These are phyloP conservation scores for Amazona guildingii DNA, from an alignment of 2,113 vertebrate genomes.

Conservation along the genomic window DNA sequence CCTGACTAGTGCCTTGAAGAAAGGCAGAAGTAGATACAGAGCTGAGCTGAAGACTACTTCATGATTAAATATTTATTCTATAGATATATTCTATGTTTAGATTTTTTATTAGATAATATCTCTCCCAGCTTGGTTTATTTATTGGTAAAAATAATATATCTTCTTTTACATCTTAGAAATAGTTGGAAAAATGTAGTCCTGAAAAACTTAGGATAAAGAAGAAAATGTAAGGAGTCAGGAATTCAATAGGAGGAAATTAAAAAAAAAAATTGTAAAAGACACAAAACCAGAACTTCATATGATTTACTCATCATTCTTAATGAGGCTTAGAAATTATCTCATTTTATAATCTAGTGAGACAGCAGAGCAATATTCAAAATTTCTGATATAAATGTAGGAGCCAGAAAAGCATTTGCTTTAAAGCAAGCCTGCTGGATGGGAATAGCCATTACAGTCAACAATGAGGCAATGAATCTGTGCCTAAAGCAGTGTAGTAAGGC, in stretches of 20 bases:
- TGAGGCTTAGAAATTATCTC: conserved; percentile 18
- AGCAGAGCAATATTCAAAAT: conserved; percentile 48
- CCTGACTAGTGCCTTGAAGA: background rate
- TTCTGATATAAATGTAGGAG: conserved; percentile 36
- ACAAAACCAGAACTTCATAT: background rate
- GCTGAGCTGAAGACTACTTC: background rate
- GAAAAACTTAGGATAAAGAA: background rate
- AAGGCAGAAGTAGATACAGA: background rate
- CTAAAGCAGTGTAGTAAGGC: conserved; percentile 75
- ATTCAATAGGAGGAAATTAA: background rate
- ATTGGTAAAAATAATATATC: background rate
- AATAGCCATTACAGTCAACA: conserved; percentile 68
- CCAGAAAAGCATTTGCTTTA: conserved; percentile 58
- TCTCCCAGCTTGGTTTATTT: background rate
- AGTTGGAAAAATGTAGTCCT: background rate
- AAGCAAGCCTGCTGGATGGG: conserved; percentile 57
- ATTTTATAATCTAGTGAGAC: conserved; percentile 35
- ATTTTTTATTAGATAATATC: background rate
- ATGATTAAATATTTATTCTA: background rate
- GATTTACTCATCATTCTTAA: background rate
- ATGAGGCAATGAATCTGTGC: conserved; percentile 75
- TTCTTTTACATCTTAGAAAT: background rate
- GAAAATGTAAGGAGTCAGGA: background rate
- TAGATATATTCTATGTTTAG: background rate
- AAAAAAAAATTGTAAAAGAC: background rate